These are phyloP conservation scores for Rhadina sibilatrix DNA, from an alignment of 2,113 vertebrate species.

Conservation along the genomic window DNA sequence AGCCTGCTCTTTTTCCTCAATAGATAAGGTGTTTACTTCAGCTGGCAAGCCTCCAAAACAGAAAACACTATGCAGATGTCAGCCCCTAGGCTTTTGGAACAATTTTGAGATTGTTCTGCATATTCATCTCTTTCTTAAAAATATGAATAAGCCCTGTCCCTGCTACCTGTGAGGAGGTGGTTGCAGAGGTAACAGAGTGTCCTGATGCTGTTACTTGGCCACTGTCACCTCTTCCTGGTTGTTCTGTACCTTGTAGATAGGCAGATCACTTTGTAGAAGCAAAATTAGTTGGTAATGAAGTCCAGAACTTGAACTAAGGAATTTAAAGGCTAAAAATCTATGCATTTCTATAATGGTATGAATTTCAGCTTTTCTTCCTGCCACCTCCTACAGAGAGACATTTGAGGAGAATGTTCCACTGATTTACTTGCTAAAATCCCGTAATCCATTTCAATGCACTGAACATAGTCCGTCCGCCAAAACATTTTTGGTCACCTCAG, in stretches of 20 bases:
- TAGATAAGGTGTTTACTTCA: neutral
- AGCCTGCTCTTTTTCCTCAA: neutral
- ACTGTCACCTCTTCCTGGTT: neutral
- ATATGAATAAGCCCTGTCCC: neutral
- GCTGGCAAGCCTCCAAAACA: neutral
- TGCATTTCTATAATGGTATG: neutral
- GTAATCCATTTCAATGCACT: neutral
- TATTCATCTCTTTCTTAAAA: neutral
- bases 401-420: neutral
- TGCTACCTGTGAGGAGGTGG: neutral
- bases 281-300: neutral
- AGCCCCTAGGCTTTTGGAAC: neutral
- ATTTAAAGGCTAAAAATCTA: neutral
- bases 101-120: neutral
- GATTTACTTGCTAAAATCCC: neutral
- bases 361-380: neutral
- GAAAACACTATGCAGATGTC: slow-evolving; percentile 2
- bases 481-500: neutral
- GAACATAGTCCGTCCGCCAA: neutral
- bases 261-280: neutral
- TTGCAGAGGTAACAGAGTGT: neutral
- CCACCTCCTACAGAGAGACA: neutral
- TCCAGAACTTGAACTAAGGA: neutral
- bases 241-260: neutral
- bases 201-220: neutral